Evolutionary conservation across 2,888 invertebrate genomes (phyloP), one percentile per base, ranked within the genome.

Genomic region (Nemurella pictetii): DNA sequence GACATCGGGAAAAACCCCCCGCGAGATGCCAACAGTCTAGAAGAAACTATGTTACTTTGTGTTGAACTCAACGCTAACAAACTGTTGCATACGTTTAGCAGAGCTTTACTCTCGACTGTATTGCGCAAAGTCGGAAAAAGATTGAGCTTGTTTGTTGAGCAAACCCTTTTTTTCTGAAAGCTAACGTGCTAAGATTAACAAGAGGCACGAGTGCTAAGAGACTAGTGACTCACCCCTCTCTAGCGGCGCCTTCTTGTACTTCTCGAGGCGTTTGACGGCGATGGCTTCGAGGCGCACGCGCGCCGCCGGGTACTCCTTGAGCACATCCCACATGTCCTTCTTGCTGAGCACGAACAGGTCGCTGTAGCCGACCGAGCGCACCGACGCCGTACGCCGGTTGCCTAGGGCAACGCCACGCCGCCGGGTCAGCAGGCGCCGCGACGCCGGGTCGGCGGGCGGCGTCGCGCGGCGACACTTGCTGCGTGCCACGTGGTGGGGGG

Each of bases 281-380:
- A 99, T 98, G 86, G 98, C 97, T 91, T 99, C 99, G 85, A 99
- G 94, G 87, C 98, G 94, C 89, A 99, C 96, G 91, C 99, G 93
- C 87, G 97, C 97, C 28, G 97, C 96, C 30, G 97, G 97, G 91
- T 97, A 97, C 90, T 97, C 97, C 91, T 99, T 98, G 87, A 98
- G 94, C 87, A 99, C 99, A 91, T 99, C 99, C 99, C 98, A 99
- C 96, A 99, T 97, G 93, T 99, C 99, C 93, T 98, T 98, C 93
- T 99, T 99, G 91, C 97, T 98, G 88, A 99, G 94, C 90, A 99
- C 98, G 93, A 99, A 99, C 89, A 99, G 94, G 92, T 99, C 99
- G 91, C 98, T 98, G 92, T 99, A 99, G 89, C 99, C 99, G 87
- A 99, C 99, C 86, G 98, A 99, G 88, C 98, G 94, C 88, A 99